Conservation (phyloP, 2,888 invertebrate genomes). For the Polymixis flavicincta region DNA sequence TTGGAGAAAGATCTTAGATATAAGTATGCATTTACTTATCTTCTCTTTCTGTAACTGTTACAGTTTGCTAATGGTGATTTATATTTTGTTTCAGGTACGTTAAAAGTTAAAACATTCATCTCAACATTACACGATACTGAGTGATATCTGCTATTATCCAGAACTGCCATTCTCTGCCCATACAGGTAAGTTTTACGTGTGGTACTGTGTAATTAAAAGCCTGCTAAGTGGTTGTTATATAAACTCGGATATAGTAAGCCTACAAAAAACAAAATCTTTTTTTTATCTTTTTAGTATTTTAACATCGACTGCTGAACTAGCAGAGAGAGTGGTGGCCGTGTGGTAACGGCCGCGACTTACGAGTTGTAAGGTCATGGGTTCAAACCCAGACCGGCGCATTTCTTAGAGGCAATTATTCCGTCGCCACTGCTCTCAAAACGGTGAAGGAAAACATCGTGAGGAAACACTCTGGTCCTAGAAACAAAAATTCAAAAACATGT, state of each 20-base stretch:
- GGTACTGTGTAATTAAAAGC: not conserved
- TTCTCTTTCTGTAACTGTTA: not conserved
- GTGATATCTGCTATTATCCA: not conserved
- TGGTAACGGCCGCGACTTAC: too few relatives aligned
- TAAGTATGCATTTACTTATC: not conserved
- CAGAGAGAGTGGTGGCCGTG: too few relatives aligned
- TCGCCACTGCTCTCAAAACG: too few relatives aligned
- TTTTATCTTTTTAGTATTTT: too few relatives aligned
- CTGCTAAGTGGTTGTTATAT: not conserved
- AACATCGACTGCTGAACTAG: too few relatives aligned
- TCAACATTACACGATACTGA: not conserved
- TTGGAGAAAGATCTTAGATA: not conserved
- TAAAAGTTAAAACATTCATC: slow-evolving; percentile 1
- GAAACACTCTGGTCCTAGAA: too few relatives aligned
- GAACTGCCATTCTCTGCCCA: too few relatives aligned
- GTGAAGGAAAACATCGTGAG: too few relatives aligned
- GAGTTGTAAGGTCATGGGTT: too few relatives aligned
- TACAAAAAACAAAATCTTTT: not conserved
- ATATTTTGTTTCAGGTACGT: slow-evolving; percentile 54
- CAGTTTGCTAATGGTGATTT: not conserved
- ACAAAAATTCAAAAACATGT: too few relatives aligned
- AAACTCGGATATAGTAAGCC: not conserved
- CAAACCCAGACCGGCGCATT: too few relatives aligned
- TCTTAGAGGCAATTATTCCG: too few relatives aligned
- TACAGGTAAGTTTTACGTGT: slow-evolving; percentile 1